phyloP scores from a whole-genome alignment of 1,140 invertebrate genomes.

The Diabrotica virgifera region DNA sequence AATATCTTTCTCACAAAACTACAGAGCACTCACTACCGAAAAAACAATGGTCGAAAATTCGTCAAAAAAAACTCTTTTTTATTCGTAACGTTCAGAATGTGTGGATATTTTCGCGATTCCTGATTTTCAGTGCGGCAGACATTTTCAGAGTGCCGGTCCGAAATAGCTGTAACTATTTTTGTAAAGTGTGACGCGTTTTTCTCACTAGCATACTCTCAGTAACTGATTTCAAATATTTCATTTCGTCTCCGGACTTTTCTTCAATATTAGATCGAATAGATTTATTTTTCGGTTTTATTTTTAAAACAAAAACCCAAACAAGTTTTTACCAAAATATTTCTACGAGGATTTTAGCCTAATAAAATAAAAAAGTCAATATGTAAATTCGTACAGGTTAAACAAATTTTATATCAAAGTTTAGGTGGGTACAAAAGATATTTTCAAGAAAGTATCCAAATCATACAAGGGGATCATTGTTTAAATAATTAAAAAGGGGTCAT shows the following conservation, averaged over 20 bases:
- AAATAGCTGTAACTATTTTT: conserved; percentile 40
- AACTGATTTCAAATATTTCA: conserved; percentile 25
- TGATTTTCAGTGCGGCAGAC: conserved; percentile 28
- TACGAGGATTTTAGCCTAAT: too few species aligned
- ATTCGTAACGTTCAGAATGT: neutral
- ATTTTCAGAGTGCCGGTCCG: conserved; percentile 36
- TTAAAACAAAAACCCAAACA: neutral
- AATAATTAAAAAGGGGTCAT: too few species aligned
- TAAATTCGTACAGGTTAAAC: too few species aligned
- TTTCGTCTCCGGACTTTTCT: conserved; percentile 11
- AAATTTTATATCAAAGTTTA: too few species aligned
- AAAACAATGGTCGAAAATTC: neutral
- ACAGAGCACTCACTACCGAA: too few species aligned
- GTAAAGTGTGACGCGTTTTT: conserved; percentile 31
- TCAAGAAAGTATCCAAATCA: too few species aligned
- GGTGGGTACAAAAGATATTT: too few species aligned
- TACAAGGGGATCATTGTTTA: too few species aligned
- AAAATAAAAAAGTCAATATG: too few species aligned
- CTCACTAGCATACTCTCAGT: neutral
- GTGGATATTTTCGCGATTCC: conserved; percentile 21
- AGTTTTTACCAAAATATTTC: neutral
- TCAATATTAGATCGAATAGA: neutral
- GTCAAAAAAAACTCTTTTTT: neutral
- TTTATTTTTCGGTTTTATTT: conserved; percentile 1
- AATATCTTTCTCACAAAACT: too few species aligned